Evolutionary conservation across 2,113 vertebrate species (phyloP), one percentile per base, ranked within the genome.

Genomic region (Elachura formosa): DNA sequence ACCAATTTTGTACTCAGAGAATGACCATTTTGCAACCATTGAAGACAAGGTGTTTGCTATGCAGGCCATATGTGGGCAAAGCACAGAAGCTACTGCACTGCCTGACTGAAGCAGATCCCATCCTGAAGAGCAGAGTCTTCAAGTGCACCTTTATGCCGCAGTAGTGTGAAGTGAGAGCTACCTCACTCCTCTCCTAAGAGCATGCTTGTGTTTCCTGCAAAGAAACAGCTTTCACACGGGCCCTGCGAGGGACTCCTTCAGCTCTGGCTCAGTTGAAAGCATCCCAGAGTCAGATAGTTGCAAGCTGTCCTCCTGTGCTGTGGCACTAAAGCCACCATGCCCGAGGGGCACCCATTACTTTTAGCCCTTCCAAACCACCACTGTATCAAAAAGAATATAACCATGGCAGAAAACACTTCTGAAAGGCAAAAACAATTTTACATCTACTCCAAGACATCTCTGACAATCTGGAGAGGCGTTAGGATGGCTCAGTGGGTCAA

Each of bases 131-230:
- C 48, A 40, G 14, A 74, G 43, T 7, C 25, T 41, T 61, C 1
- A 0, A 1, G 24, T 1, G 4, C 24, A 34, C 38, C 38, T 62
- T 75, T 16, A 46, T 5, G 14, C 9, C 1, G 3, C 23, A 56
- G 9, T 6, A 40, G 5, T 18, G 20, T 16, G 54, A 91, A 52
- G 14, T 6, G 21, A 69, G 36, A 64, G 11, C 28, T 11, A 43
- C 9, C 36, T 76, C 6, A 19, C 11, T 38, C 34, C 62, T 31
- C 43, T 79, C 24, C 18, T 18, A 23, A 45, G 24, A 84, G 31
- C 4, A 25, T 33, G 22, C 33, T 12, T 33, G 33, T 20, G 19
- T 15, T 73, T 83, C 54, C 41, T 85, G 58, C 71, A 81, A 20
- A 72, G 41, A 51, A 76, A 10, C 8, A 64, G 31, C 36, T 22